Percentiles rank a stretch among this genome's conserved stretches.
Evolutionary conservation across 1,140 invertebrate genomes (phyloP).

Genomic region (Amphibalanus amphitrite): DNA sequence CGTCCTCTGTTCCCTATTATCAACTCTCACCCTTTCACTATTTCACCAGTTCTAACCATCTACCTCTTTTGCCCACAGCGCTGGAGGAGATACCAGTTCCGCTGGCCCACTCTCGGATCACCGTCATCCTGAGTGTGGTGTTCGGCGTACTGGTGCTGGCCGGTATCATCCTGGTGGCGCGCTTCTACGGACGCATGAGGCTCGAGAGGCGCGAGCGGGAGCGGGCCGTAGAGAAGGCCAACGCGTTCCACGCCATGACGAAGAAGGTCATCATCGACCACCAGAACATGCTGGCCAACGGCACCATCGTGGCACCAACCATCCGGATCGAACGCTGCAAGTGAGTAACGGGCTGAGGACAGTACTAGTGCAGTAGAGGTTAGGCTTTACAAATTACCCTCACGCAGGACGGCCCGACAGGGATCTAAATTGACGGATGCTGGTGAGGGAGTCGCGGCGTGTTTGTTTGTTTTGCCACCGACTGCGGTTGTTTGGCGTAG

Average conservation of each 20-base stretch:
- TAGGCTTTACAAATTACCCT: too few species aligned
- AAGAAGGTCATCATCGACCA: constrained; percentile 16
- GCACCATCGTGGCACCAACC: constrained; percentile 17
- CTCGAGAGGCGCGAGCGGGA: constrained; percentile 16
- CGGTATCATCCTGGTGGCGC: constrained; percentile 9
- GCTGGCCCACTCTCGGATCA: neutral
- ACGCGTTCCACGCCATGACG: neutral
- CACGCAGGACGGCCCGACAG: too few species aligned
- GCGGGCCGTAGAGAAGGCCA: constrained; percentile 14
- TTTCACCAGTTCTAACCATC: neutral
- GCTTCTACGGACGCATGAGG: constrained; percentile 14
- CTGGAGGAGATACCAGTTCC: constrained; percentile 1
- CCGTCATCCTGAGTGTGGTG: constrained; percentile 11
- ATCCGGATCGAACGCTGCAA: constrained; percentile 18
- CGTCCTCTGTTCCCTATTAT: too few species aligned
- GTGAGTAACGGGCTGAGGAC: too few species aligned
- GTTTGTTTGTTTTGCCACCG: too few species aligned
- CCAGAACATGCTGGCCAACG: constrained; percentile 16
- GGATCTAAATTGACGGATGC: too few species aligned
- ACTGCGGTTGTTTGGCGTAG: too few species aligned
- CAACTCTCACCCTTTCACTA: constrained; percentile 5
- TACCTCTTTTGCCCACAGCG: neutral
- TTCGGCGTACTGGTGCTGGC: constrained; percentile 10
- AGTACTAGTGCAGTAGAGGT: too few species aligned
- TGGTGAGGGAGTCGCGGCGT: constrained; percentile 4